Base-by-base conservation (phyloP, 2,888 invertebrate species). In the Isoperla grammatica region DNA sequence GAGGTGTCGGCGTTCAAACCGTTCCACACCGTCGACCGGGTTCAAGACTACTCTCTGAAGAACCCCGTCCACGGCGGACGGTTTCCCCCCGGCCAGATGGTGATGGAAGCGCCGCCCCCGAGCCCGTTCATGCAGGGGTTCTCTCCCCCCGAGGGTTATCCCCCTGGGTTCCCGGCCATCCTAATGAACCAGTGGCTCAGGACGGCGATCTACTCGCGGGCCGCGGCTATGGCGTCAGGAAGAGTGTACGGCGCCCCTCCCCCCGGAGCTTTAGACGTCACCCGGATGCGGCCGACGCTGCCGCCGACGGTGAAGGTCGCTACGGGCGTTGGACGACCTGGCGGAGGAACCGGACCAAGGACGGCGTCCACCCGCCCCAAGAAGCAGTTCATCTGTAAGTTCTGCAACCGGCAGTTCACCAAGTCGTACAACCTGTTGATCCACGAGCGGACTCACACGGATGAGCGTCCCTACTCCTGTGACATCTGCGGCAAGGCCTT, bases 401-500 rank as follows among this genome's bases (percentile, higher is more conserved):
- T 90, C 77, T 98, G 98, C 79, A 89, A 92, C 73, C 84, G 97
- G 39, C 94, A 96, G 73, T 98, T 98, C 78, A 97, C 96, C 65
- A 98, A 98, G 76, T 94, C 95, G 53, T 98, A 98, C 81, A 98
- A 98, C 75, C 81, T 98, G 68, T 82, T 97, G 70, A 98, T 98
- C 68, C 97, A 98, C 75, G 97, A 96, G 74, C 82, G 95, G 70
- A 98, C 96, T 1, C 97, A 97, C 74, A 97, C 96, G 39, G 95
- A 96, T 73, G 96, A 97, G 76, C 81, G 96, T 63, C 96, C 96
- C 11, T 97, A 95, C 75, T 90, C 92, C 42, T 96, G 96, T 74
- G 95, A 96, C 74, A 92, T 95, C 67, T 96, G 96, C 75, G 91
- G 92, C 65, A 96, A 96, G 75, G 93, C 95, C 17, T 97, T 96